Evolutionary conservation across 1,140 invertebrate genomes (phyloP).

Genomic region (Drosophila erecta): DNA sequence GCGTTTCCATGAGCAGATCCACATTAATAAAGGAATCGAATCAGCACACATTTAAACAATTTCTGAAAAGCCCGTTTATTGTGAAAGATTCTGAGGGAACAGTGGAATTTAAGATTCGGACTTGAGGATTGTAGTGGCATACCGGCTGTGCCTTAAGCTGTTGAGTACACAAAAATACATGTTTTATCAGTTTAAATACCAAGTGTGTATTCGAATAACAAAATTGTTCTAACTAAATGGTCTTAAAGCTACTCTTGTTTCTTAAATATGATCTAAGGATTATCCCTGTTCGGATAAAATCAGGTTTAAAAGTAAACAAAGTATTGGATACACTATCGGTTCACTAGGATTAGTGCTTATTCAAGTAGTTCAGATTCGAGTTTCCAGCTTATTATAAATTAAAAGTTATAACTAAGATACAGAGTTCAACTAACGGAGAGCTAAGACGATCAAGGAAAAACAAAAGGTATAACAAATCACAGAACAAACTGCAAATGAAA

Average conservation of each 20-base stretch:
- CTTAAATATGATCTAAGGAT: neutral
- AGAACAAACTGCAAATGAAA: conserved; percentile 45
- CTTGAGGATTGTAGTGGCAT: too few relatives aligned
- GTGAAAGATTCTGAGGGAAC: too few relatives aligned
- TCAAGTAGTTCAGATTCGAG: neutral
- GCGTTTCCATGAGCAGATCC: too few relatives aligned
- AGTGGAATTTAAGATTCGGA: too few relatives aligned
- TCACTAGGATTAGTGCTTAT: neutral
- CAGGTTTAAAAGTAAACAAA: neutral
- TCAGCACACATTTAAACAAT: too few relatives aligned
- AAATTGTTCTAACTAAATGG: conserved; percentile 12
- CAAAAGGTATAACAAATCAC: conserved; percentile 63
- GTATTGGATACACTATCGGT: too few relatives aligned
- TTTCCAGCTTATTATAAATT: neutral
- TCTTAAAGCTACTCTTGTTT: neutral
- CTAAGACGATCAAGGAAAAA: conserved; percentile 42
- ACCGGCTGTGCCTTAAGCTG: too few relatives aligned
- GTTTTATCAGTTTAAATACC: neutral
- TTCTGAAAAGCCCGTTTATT: too few relatives aligned
- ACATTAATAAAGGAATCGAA: too few relatives aligned
- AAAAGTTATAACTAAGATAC: neutral
- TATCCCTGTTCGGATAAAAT: neutral
- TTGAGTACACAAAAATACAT: neutral
- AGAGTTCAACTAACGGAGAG: conserved; percentile 9
- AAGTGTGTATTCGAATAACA: neutral